Evolutionary conservation across 2,113 vertebrate genomes (phyloP), one percentile per base, ranked within the genome.

Genomic region (Paratilapia polleni): DNA sequence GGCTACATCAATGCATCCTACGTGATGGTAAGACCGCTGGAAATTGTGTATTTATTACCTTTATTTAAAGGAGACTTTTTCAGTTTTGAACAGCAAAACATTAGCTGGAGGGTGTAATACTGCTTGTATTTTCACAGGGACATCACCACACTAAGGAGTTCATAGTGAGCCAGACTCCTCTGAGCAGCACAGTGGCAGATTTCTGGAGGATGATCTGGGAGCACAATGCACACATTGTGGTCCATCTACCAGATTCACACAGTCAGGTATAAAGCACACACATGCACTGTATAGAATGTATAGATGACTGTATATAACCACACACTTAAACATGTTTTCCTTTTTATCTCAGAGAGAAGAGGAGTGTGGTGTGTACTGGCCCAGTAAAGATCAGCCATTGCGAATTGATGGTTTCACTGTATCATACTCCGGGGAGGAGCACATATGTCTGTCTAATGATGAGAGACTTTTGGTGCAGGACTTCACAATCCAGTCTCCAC

Each of bases 181-280:
- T 99, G 78, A 94, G 96, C 63, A 96, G 97, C 89, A 99, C 98
- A 1, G 97, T 97, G 88, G 97, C 96, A 63, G 98, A 99, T 92
- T 99, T 99, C 94, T 99, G 98, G 98, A 97, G 96, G 76, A 98
- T 99, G 97, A 96, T 99, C 92, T 99, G 97, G 97, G 98, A 99
- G 76, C 97, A 98, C 87, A 97, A 97, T 54, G 94, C 97, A 15
- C 97, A 97, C 89, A 92, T 97, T 19, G 96, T 99, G 47, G 95
- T 99, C 76, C 94, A 97, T 94, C 96, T 99, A 88, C 96, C 96
- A 59, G 97, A 98, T 64, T 93, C 96, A 80, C 97, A 97, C 87
- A 95, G 93, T 79, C 97, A 96, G 97, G 98, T 99, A 92, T 0
- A 13, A 80, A 73, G 12, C 59, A 47, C 10, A 12, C 78, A 66